Conservation (phyloP, 2,888 invertebrate genomes). For the Shargacucullia verbasci region DNA sequence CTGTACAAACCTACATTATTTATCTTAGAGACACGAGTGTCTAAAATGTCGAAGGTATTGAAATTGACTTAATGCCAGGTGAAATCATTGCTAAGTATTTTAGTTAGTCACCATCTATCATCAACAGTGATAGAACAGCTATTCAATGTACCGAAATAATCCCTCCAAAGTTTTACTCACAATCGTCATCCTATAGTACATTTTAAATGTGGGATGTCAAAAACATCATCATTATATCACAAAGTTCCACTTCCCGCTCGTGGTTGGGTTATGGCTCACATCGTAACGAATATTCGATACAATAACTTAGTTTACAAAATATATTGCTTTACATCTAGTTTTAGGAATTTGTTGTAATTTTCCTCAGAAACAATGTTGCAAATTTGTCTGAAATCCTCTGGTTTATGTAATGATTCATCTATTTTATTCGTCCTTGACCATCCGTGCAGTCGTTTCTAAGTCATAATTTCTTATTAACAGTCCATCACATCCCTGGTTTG, state of each 20-base stretch:
- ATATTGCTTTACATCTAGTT: conserved; percentile 22
- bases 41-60: too few relatives aligned
- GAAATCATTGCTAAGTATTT: too few relatives aligned
- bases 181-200: too few relatives aligned
- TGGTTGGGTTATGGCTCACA: conserved; percentile 4
- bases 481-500: conserved; percentile 51
- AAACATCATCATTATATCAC: conserved; percentile 3
- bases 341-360: conserved; percentile 25
- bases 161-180: too few relatives aligned
- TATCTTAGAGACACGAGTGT: too few relatives aligned
- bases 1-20: too few relatives aligned
- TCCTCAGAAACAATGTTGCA: conserved; percentile 19
- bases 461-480: conserved; percentile 52
- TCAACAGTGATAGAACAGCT: too few relatives aligned
- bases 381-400: conserved; percentile 6
- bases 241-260: not conserved
- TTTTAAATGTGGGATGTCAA: too few relatives aligned
- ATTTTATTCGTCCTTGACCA: conserved; percentile 29
- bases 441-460: conserved; percentile 40
- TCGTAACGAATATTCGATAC: conserved; percentile 7
- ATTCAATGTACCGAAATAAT: too few relatives aligned
- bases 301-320: conserved; percentile 20
- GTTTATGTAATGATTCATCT: conserved; percentile 38
- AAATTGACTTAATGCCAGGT: too few relatives aligned
- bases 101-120: too few relatives aligned